These are phyloP conservation scores for Myoxocephalus aenaeus DNA, from an alignment of 2,797 vertebrate genomes.

Conservation along the genomic window DNA sequence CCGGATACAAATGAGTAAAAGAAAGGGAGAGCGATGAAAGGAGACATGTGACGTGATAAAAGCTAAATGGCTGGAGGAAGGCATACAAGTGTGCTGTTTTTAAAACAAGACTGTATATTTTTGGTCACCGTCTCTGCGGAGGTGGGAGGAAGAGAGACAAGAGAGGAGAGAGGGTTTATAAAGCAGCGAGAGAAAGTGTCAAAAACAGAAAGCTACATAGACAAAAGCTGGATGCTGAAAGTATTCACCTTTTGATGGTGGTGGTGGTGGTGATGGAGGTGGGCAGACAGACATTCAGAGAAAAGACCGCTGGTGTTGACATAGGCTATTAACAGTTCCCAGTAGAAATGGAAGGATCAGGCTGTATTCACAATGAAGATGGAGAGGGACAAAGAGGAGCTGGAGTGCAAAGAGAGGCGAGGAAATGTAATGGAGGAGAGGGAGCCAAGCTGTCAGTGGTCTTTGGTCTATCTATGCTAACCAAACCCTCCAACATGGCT, in stretches of 20 bases:
- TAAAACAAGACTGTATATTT: slow-evolving; percentile 63
- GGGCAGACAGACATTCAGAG: slow-evolving; percentile 47
- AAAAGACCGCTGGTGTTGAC: slow-evolving; percentile 64
- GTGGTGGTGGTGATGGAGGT: too few species aligned
- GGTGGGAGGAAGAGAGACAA: slow-evolving; percentile 52
- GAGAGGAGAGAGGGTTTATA: slow-evolving; percentile 61
- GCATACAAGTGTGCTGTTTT: slow-evolving; percentile 56
- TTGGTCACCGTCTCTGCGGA: slow-evolving; percentile 57
- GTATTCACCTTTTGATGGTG: slow-evolving; percentile 71
- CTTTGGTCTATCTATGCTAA: slow-evolving; percentile 42
- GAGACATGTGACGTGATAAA: slow-evolving; percentile 52
- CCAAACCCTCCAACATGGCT: slow-evolving; percentile 47
- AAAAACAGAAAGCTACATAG: slow-evolving; percentile 75
- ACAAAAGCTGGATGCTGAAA: slow-evolving; percentile 73
- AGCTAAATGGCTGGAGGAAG: slow-evolving; percentile 68
- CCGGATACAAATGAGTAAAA: slow-evolving; percentile 61
- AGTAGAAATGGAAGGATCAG: slow-evolving; percentile 52
- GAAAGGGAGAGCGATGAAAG: slow-evolving; percentile 68
- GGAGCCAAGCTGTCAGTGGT: slow-evolving; percentile 37
- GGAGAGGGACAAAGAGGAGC: slow-evolving; percentile 61
- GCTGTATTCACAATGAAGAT: slow-evolving; percentile 64
- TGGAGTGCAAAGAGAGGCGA: slow-evolving; percentile 44
- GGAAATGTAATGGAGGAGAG: slow-evolving; percentile 53
- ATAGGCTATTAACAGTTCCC: slow-evolving; percentile 72
- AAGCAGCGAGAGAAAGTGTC: slow-evolving; percentile 69